Conservation (phyloP, 2,797 vertebrate species). For the Schizopygopsis malacanthus region DNA sequence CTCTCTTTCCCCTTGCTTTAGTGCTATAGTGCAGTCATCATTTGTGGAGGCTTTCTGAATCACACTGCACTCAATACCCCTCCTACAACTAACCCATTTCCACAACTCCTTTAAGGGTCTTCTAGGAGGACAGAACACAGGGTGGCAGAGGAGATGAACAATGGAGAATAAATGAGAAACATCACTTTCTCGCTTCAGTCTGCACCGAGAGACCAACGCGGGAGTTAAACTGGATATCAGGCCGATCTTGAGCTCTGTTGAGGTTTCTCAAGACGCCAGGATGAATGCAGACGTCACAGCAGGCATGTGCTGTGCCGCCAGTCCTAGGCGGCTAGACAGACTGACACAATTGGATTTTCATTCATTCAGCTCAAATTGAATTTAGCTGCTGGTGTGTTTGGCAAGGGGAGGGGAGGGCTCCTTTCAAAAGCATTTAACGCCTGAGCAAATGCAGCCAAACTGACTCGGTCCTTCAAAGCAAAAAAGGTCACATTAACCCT, state of each 20-base stretch:
- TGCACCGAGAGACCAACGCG: not conserved
- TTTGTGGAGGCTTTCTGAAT: conserved; percentile 48
- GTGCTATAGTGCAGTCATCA: conserved; percentile 33
- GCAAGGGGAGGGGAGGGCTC: conserved; percentile 44
- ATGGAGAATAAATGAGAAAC: conserved; percentile 11
- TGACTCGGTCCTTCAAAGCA: conserved; percentile 2
- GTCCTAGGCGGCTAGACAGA: conserved; percentile 46
- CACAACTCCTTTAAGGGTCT: conserved; percentile 53
- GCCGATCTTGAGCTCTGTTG: conserved; percentile 35
- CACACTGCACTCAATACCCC: conserved; percentile 60
- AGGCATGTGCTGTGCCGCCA: conserved; percentile 43
- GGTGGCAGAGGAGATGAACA: not conserved
- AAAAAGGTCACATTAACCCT: not conserved
- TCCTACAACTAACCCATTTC: conserved; percentile 54
- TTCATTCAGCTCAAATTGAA: conserved; percentile 56
- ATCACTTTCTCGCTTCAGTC: conserved; percentile 14
- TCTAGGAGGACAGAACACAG: not conserved
- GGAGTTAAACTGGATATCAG: conserved; percentile 34
- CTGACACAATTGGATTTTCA: conserved; percentile 60
- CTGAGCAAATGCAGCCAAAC: conserved; percentile 33
- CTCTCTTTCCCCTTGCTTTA: conserved; percentile 55
- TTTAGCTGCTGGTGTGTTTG: conserved; percentile 51
- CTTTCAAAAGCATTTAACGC: conserved; percentile 38
- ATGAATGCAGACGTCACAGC: conserved; percentile 52
- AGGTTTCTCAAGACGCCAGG: conserved; percentile 13